Conservation (phyloP, 1,140 invertebrate genomes). For the Drosophila asahinai region DNA sequence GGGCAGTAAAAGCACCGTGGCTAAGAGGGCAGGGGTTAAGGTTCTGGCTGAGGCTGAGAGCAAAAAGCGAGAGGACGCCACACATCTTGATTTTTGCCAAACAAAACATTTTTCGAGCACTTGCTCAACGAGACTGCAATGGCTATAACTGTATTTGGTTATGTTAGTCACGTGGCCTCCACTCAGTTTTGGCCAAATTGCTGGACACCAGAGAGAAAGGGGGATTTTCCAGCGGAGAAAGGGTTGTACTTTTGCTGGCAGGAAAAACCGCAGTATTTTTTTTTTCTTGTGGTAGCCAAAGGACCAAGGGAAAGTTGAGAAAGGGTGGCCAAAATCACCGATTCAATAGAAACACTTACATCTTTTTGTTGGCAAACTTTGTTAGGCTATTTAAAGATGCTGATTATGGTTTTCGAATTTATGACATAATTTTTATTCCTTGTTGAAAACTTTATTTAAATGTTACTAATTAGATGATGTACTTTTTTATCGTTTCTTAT, state of each 20-base stretch:
- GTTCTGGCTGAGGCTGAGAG: slow-evolving; percentile 29
- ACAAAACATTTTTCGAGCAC: slow-evolving; percentile 77
- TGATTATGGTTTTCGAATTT: not conserved
- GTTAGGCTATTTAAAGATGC: not conserved
- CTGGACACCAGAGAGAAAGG: slow-evolving; percentile 37
- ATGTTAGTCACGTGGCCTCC: slow-evolving; percentile 80
- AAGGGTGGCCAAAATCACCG: not conserved
- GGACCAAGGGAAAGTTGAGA: not conserved
- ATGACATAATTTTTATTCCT: too few relatives aligned
- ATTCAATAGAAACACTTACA: slow-evolving; percentile 4
- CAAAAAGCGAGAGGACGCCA: slow-evolving; percentile 45
- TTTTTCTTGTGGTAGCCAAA: slow-evolving; percentile 26
- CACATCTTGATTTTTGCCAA: slow-evolving; percentile 83
- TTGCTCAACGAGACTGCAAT: slow-evolving; percentile 47
- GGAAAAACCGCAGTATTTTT: slow-evolving; percentile 32
- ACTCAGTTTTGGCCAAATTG: slow-evolving; percentile 73
- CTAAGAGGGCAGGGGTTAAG: not conserved
- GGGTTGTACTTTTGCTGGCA: slow-evolving; percentile 23
- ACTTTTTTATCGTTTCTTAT: not conserved
- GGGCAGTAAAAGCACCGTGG: slow-evolving; percentile 47
- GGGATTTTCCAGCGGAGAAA: not conserved
- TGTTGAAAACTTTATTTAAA: too few relatives aligned
- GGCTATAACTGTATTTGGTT: slow-evolving; percentile 76
- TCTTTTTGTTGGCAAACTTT: not conserved
- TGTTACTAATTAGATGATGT: too few relatives aligned